Evolutionary conservation across 2,888 invertebrate species (phyloP).

Genomic region (Mythimna loreyi): DNA sequence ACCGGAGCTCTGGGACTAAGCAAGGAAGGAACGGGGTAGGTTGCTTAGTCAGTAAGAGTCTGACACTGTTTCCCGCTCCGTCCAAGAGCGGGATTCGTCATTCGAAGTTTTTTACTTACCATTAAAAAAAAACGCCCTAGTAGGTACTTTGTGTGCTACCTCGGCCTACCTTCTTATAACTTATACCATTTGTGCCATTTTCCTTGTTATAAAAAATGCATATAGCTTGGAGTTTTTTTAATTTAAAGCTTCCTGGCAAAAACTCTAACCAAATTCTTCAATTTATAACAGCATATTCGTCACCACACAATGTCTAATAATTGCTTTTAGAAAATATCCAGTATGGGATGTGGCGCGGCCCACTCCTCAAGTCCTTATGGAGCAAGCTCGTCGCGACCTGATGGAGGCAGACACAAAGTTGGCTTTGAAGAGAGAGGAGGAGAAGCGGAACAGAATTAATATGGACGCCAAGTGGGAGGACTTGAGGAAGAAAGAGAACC

Average conservation of each 20-base stretch:
- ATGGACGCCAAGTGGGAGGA: constrained; percentile 91
- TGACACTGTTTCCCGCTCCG: too few relatives aligned
- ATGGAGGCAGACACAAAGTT: constrained; percentile 88
- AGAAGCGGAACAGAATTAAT: constrained; percentile 77
- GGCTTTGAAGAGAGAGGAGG: constrained; percentile 82
- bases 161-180: too few relatives aligned
- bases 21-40: too few relatives aligned
- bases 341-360: constrained; percentile 91
- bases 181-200: too few relatives aligned
- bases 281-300: not conserved
- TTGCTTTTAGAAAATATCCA: constrained; percentile 88
- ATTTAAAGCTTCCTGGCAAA: not conserved
- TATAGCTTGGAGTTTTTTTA: not conserved
- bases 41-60: too few relatives aligned
- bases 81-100: too few relatives aligned
- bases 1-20: too few relatives aligned
- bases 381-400: constrained; percentile 89
- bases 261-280: too few relatives aligned
- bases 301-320: not conserved
- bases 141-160: too few relatives aligned
- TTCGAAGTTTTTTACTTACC: too few relatives aligned
- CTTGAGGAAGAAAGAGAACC: constrained; percentile 87
- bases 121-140: too few relatives aligned
- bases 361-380: constrained; percentile 89
- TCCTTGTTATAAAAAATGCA: too few relatives aligned